Base-by-base conservation (phyloP, 2,113 vertebrate species). In the Tautogolabrus adspersus region DNA sequence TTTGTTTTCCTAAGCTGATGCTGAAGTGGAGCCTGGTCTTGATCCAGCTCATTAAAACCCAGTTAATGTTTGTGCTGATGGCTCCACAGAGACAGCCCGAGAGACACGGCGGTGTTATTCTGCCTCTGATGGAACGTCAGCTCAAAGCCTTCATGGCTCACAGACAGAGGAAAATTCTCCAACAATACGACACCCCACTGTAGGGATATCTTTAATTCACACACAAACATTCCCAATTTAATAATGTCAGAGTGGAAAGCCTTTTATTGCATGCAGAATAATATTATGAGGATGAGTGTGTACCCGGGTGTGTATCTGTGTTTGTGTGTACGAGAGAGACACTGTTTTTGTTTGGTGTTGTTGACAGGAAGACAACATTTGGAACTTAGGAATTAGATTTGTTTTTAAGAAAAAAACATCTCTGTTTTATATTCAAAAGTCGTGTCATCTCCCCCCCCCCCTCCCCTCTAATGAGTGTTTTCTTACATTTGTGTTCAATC, bases 1-100 rank as follows among this genome's bases (percentile, higher is more conserved):
- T 23, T 66, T 76, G 15, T 82, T 76, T 72, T 79, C 66, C 77
- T 19, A 69, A 72, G 76, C 81, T 81, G 74, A 81, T 46, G 73
- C 81, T 52, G 82, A 79, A 81, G 73, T 73, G 42, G 47, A 72
- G 58, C 49, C 63, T 84, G 86, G 87, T 51, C 79, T 84, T 68
- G 83, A 87, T 91, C 92, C 89, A 89, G 86, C 89, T 91, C 87
- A 93, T 91, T 92, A 91, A 89, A 86, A 85, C 68, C 80, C 75
- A 86, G 86, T 87, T 89, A 89, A 89, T 91, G 87, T 91, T 91
- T 88, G 83, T 46, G 70, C 88, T 86, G 86, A 89, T 89, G 89
- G 85, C 82, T 88, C 91, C 81, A 15, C 80, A 69, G 85, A 87
- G 89, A 88, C 88, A 69, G 68, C 64, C 16, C 8, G 71, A 79